Percentiles rank a stretch among this genome's conserved stretches.
phyloP scores from a whole-genome alignment of 2,888 invertebrate genomes.

The Lamproptera curius region DNA sequence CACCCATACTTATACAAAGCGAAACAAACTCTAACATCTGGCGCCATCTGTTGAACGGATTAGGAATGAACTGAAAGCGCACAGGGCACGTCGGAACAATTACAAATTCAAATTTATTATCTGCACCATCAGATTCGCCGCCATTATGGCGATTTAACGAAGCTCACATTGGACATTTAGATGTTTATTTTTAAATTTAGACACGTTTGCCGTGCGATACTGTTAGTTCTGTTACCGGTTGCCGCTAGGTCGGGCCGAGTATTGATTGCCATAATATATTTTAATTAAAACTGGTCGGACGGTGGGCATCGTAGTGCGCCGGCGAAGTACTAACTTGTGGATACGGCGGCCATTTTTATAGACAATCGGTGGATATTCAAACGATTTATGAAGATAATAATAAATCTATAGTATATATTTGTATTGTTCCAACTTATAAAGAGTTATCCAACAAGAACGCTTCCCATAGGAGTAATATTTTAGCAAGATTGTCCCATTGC shows the following conservation, averaged over 20 bases:
- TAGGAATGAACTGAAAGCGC: not conserved
- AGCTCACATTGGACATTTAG: not conserved
- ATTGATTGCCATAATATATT: conserved; percentile 35
- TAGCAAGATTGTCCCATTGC: too few species aligned
- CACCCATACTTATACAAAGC: too few species aligned
- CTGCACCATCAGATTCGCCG: not conserved
- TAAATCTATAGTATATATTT: too few species aligned
- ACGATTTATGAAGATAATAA: too few species aligned
- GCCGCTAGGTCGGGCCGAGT: conserved; percentile 4
- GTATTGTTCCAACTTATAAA: too few species aligned
- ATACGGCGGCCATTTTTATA: too few species aligned
- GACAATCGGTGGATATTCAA: too few species aligned
- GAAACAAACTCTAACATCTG: too few species aligned
- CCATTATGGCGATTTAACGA: not conserved
- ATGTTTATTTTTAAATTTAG: not conserved
- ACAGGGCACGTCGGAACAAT: not conserved
- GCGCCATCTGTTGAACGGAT: conserved; percentile 8
- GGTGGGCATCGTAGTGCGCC: conserved; percentile 24
- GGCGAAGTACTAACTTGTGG: not conserved
- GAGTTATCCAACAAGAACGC: too few species aligned
- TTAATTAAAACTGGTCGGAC: conserved; percentile 35
- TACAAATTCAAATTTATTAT: not conserved
- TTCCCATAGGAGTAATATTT: too few species aligned
- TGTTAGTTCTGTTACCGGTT: conserved; percentile 18
- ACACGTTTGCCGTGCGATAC: conserved; percentile 7